Evolutionary conservation across 2,113 vertebrate species (phyloP), one percentile per base, ranked within the genome.

Genomic region (Saiga tatarica): DNA sequence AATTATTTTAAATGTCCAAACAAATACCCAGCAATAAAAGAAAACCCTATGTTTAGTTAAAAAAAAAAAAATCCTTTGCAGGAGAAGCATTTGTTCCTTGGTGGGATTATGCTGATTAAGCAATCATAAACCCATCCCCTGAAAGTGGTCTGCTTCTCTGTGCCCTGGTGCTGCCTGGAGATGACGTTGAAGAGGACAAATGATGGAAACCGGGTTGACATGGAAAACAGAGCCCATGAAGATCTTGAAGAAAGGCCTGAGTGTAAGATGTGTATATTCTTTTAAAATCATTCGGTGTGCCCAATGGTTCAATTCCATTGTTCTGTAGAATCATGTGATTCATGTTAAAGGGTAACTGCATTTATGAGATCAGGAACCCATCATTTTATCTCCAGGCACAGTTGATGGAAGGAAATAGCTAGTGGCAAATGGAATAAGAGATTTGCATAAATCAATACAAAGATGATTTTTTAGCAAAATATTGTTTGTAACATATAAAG

Each of bases 221-320:
- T 42, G n/a, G 74, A 33, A 28, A 64, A 33, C 26, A 52, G 74
- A 81, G n/a, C 13, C 76, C 50, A 28, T 17, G 53, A 5, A 12
- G 59, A 30, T 12, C 39, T 89, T 64, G 13, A 53, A 33, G 36
- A 67, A 76, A n/a, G 23, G 21, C 23, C 86, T 17, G 76, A 71
- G 45, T 19, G 11, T 45, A 59, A n/a, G 55, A 21, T 6, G 3
- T 52, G 13, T 17, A 45, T 45, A 17, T 79, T 23, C 26, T 79
- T 81, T 55, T 45, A 19, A 79, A 76, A 76, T 76, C 39, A 14
- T 36, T 71, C 10, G 11, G 0, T 19, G 9, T 4, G 33, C 26
- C 10, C 25, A 33, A 5, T 5, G 19, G 13, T 17, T 15, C 17
- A 21, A 1, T 19, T 5, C 19, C 11, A 3, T 7, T 2, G 60